Base-by-base conservation (phyloP, 2,888 invertebrate species). In the Epicampocera succincta region DNA sequence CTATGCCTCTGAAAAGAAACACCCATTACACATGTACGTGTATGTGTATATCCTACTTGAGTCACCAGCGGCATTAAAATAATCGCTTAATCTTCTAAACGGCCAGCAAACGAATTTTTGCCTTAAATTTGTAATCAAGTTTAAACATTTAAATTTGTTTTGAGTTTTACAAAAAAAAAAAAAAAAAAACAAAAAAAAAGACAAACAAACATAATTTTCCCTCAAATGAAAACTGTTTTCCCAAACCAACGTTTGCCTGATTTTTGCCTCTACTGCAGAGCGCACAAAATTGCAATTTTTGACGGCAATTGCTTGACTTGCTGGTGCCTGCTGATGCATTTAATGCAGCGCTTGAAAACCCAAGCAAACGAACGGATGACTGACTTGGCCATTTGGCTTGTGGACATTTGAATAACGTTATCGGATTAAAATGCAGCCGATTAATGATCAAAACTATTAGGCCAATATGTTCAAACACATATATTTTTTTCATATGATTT, bases 391-490 rank as follows among this genome's bases (percentile, higher is more conserved):
- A 44, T 73, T 58, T 40, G 40, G 75, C 65, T 75, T 65, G 42
- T 65, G 65, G 58, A 75, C 46, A 71, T 80, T 71, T 75, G 52
- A 65, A 66, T 66, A 61, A 71, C 65, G 71, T 80, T 71, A 75
- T 66, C 63, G 75, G 71, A 75, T 80, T 80, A 75, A 71, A 71
- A 75, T 17, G 6, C 66, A 75, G 25, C 25, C 74, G 69, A 50
- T 71, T 74, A 80, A 74, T 69, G 29, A 19, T 56, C 52, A 52
- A 68, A 68, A 61, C 19, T 68, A 60, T 76, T 76, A 40, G 52
- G 52, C 17, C 68, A 69, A 60, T 58, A 3, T 50, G 58, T 48
- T 50, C n/a, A n/a, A n/a, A n/a, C n/a, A n/a, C n/a, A n/a, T n/a
- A n/a, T 50, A 56, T 21, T 33, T 56, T 65, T 65, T 15, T 50